Conservation (phyloP, 2,797 vertebrate genomes). For the Cyclopterus lumpus region DNA sequence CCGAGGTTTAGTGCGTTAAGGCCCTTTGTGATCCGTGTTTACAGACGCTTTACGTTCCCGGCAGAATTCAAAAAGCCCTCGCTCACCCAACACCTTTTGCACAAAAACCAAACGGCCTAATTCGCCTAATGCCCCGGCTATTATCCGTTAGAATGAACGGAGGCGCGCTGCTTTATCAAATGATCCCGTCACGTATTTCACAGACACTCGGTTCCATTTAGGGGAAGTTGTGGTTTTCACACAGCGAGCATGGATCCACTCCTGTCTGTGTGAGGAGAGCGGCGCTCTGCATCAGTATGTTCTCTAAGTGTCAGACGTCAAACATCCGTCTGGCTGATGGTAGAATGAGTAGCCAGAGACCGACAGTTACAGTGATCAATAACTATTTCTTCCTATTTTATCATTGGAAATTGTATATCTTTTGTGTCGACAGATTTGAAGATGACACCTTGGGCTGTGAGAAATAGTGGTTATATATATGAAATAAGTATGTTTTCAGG, state of each 20-base stretch:
- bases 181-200: slow-evolving; percentile 51
- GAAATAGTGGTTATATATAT: background rate
- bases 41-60: slow-evolving; percentile 71
- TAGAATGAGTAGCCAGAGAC: background rate
- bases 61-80: slow-evolving; percentile 56
- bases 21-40: slow-evolving; percentile 75
- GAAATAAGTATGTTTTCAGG: too few relatives aligned
- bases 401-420: background rate
- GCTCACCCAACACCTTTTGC: slow-evolving; percentile 57
- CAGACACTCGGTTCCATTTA: slow-evolving; percentile 50
- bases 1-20: slow-evolving; percentile 71
- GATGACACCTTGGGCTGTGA: background rate
- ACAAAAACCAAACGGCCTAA: slow-evolving; percentile 55
- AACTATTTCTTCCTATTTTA: background rate
- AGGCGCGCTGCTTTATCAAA: slow-evolving; percentile 51
- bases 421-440: background rate
- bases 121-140: slow-evolving; percentile 60
- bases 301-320: background rate
- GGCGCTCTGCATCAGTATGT: slow-evolving; percentile 25
- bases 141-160: slow-evolving; percentile 54
- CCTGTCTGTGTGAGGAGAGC: background rate
- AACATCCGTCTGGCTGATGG: background rate
- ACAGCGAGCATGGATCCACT: background rate
- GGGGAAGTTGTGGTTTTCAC: slow-evolving; percentile 36
- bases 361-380: background rate